phyloP scores from a whole-genome alignment of 2,888 invertebrate genomes.

The Onchidella celtica region DNA sequence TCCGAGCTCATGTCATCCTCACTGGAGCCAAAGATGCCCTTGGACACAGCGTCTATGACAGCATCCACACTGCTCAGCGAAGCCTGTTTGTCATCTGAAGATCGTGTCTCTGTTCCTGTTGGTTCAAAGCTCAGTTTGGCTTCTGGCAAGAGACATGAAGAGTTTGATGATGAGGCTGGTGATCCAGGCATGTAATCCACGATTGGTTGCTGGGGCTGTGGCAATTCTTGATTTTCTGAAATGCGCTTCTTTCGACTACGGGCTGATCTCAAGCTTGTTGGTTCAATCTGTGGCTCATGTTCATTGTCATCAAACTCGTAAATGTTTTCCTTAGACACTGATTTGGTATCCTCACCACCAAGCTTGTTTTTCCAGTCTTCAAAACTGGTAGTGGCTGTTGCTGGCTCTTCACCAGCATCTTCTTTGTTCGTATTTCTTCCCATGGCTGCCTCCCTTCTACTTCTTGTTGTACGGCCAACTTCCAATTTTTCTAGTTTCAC shows the following conservation, averaged over 20 bases:
- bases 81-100: constrained; percentile 13
- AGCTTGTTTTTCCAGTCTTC: constrained; percentile 56
- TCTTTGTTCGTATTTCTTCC: constrained; percentile 31
- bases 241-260: constrained; percentile 53
- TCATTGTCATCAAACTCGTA: constrained; percentile 73
- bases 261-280: constrained; percentile 43
- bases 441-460: constrained; percentile 50
- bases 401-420: constrained; percentile 31
- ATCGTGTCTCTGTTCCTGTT: not conserved
- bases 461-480: constrained; percentile 48
- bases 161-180: constrained; percentile 34
- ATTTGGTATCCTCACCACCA: constrained; percentile 42
- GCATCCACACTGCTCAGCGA: constrained; percentile 87
- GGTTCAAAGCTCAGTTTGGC: constrained; percentile 2
- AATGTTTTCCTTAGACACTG: constrained; percentile 60
- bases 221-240: constrained; percentile 34
- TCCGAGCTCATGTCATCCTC: constrained; percentile 7
- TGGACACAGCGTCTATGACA: constrained; percentile 93
- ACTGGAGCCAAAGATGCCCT: constrained; percentile 82
- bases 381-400: constrained; percentile 30
- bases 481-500: constrained; percentile 68
- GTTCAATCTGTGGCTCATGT: constrained; percentile 57
- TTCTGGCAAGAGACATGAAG: constrained; percentile 12
- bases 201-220: not conserved
- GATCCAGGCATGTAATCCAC: constrained; percentile 36